Evolutionary conservation across 2,888 invertebrate genomes (phyloP).

Genomic region (Brenthis hecate): DNA sequence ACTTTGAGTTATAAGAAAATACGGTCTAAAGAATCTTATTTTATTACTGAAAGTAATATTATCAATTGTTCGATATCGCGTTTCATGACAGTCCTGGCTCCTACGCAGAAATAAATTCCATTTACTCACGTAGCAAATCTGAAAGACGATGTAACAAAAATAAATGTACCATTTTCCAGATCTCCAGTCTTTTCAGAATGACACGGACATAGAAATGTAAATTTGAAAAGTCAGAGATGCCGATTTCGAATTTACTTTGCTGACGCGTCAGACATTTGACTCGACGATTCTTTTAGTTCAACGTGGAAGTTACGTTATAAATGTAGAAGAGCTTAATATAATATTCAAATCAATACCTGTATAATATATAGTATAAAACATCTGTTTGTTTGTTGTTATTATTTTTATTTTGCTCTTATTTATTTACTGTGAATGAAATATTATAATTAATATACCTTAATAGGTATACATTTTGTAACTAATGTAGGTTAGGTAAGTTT

Average conservation of each 20-base stretch:
- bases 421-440: no score
- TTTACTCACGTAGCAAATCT: conserved; percentile 7
- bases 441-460: no score
- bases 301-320: conserved; percentile 9
- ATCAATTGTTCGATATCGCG: background rate
- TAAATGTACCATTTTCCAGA: conserved; percentile 9
- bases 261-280: conserved; percentile 26
- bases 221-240: conserved; percentile 31
- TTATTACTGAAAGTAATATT: conserved; percentile 8
- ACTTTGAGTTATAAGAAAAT: background rate
- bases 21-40: background rate
- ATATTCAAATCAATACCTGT: no score
- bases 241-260: conserved; percentile 32
- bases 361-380: no score
- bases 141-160: conserved; percentile 17
- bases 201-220: conserved; percentile 33
- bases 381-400: no score
- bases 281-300: conserved; percentile 26
- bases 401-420: no score
- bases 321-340: background rate
- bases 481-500: no score
- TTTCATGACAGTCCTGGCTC: background rate
- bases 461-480: no score
- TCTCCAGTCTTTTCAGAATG: conserved; percentile 22
- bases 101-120: conserved; percentile 4